Evolutionary conservation across 2,113 vertebrate species (phyloP), one percentile per base, ranked within the genome.

Genomic region (Sturnus vulgaris): DNA sequence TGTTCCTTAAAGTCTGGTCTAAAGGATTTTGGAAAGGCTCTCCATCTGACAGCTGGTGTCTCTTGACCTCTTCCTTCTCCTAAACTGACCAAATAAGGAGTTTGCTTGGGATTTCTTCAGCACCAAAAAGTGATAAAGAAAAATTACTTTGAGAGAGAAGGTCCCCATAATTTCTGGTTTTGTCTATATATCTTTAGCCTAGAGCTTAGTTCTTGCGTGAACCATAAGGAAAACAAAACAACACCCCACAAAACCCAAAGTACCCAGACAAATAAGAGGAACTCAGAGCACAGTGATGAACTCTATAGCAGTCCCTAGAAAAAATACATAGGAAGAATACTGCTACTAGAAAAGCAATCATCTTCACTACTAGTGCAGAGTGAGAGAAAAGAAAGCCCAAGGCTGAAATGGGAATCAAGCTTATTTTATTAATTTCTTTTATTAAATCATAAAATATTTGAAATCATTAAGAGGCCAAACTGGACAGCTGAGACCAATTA

Each of bases 401-500:
- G 82, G 86, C 76, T 70, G 64, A 82, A 88, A 82, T 5, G 47
- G 59, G 15, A 75, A 85, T 50, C 44, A 85, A 80, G 31, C 10
- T 82, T 76, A 68, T 81, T 95, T 93, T 92, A 82, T 68, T 96
- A 72, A 87, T 90, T 65, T 50, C 40, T 94, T 28, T 90, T 86
- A 89, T 76, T 96, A 87, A 83, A 92, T 64, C 42, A 90, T 63
- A 84, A 82, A 90, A 80, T 21, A 70, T 46, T 79, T 59, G 30
- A 82, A 93, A 73, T 59, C 23, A 94, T 88, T 88, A 89, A 77
- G 40, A 84, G 40, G 44, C 40, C 77, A 89, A 80, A 95, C 28
- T 73, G 47, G 49, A 28, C 16, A 3, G 69, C 55, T 92, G 88
- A 88, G 44, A 83, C 47, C 30, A 72, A 22, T 88, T 76, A 70